Evolutionary conservation across 1,140 invertebrate species (phyloP), one percentile per base, ranked within the genome.

Genomic region (Drosophila kikkawai): DNA sequence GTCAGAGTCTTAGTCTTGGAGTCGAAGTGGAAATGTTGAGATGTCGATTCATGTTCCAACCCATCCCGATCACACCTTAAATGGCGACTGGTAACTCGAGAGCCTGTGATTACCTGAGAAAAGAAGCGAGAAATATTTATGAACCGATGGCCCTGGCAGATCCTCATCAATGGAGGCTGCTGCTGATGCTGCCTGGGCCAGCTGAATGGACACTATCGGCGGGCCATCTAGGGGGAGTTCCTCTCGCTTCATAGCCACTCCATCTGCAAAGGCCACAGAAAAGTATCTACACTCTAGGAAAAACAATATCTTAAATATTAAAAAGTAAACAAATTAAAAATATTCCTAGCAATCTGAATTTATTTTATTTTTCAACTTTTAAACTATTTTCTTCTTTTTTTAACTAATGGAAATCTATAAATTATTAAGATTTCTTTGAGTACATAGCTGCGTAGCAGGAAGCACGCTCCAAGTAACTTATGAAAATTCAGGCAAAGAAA

Each of bases 101-200:
- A 90, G 85, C 68, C 85, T 82, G 81, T 90, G 85, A 88, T 88
- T 90, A 88, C 80, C 69, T 86, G 66, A 71, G 66, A 75, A 75
- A 76, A 80, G 81, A 71, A 80, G 71, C 76, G 75, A 79, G 66
- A 87, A 85, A 91, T 90, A 90, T 91, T 90, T 90, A 90, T 90
- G 85, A 85, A 85, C 79, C 88, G 79, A 75, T 85, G 57, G 71
- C 67, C 60, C 50, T 69, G 69, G 69, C 78, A 75, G 82, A 70
- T 70, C 67, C 63, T 85, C 81, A 88, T 88, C 88, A 80, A 82
- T 82, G 85, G 57, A 77, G 42, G 71, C 48, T 74, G 76, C 39
- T 74, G 76, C 39, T 50, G 37, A 37, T 56, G 59, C 26, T 34
- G 48, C 29, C 29, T 51, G 34, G 17, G 36, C 39, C 56, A 75